Percentiles rank a stretch among this genome's conserved stretches.
phyloP scores from a whole-genome alignment of 2,797 vertebrate genomes.

The Yasuhikotakia modesta region DNA sequence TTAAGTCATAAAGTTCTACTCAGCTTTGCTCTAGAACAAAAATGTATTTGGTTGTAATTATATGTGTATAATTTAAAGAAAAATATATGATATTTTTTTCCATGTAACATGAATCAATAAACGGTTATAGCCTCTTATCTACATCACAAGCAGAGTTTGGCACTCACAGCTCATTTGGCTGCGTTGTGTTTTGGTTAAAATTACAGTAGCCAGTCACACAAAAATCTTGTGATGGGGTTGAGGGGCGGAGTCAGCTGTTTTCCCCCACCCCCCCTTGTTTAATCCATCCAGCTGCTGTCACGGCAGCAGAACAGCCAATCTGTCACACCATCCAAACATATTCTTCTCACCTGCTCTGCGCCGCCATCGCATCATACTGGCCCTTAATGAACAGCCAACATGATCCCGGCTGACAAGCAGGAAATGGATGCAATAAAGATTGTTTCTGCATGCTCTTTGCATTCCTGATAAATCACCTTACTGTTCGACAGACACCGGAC shows the following conservation, averaged over 20 bases:
- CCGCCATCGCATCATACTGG: conserved; percentile 71
- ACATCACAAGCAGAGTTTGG: conserved; percentile 4
- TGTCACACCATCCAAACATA: conserved; percentile 99
- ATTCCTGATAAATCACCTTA: conserved; percentile 99
- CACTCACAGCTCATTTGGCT: conserved; percentile 60
- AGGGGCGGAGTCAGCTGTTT: conserved; percentile 94
- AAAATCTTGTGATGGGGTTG: conserved; percentile 92
- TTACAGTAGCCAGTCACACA: conserved; percentile 92
- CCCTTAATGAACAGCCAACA: conserved; percentile 99
- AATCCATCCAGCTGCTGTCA: conserved; percentile 99
- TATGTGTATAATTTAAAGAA: no score
- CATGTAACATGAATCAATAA: not conserved
- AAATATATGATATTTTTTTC: no score
- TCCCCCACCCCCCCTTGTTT: conserved; percentile 85
- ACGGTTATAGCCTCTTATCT: not conserved
- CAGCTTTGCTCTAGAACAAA: not conserved
- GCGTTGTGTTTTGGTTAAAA: conserved; percentile 84
- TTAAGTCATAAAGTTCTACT: not conserved
- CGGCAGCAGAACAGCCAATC: conserved; percentile 99
- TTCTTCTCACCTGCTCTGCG: conserved; percentile 96
- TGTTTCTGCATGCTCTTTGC: conserved; percentile 99
- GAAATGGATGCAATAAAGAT: conserved; percentile 99
- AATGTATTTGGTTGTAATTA: not conserved
- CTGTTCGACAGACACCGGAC: conserved; percentile 96
- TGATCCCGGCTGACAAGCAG: conserved; percentile 99